Evolutionary conservation across 2,797 vertebrate genomes (phyloP).

Genomic region (Aphelocoma californica): DNA sequence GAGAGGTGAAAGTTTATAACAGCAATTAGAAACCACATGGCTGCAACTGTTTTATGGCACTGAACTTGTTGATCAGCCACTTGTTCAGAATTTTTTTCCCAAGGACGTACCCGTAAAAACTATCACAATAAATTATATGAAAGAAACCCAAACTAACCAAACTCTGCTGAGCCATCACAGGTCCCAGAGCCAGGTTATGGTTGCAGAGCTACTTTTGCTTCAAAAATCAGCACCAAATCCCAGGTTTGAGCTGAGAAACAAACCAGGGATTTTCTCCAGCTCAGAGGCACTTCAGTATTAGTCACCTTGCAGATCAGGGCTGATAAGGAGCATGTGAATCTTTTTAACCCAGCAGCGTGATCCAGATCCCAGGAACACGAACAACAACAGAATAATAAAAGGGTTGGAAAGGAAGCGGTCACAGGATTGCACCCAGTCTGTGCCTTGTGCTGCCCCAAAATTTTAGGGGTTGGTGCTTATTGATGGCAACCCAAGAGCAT

Average conservation of each 20-base stretch:
- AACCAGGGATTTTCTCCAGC: not conserved
- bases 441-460: not conserved
- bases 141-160: not conserved
- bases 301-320: not conserved
- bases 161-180: not conserved
- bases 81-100: not conserved
- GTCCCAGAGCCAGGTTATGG: not conserved
- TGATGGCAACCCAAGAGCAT: not conserved
- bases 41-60: conserved; percentile 1
- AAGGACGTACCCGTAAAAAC: not conserved
- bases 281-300: not conserved
- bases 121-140: not conserved
- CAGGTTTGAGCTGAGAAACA: not conserved
- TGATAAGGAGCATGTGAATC: conserved; percentile 5
- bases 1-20: conserved; percentile 2
- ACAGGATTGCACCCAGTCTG: not conserved
- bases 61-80: not conserved
- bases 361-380: not conserved
- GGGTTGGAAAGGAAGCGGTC: not conserved
- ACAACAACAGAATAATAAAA: not conserved
- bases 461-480: not conserved
- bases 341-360: not conserved
- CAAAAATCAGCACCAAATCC: not conserved
- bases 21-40: conserved; percentile 10
- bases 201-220: not conserved